Evolutionary conservation across 2,797 vertebrate genomes (phyloP), one percentile per base, ranked within the genome.

Genomic region (Poeciliopsis gracilis): DNA sequence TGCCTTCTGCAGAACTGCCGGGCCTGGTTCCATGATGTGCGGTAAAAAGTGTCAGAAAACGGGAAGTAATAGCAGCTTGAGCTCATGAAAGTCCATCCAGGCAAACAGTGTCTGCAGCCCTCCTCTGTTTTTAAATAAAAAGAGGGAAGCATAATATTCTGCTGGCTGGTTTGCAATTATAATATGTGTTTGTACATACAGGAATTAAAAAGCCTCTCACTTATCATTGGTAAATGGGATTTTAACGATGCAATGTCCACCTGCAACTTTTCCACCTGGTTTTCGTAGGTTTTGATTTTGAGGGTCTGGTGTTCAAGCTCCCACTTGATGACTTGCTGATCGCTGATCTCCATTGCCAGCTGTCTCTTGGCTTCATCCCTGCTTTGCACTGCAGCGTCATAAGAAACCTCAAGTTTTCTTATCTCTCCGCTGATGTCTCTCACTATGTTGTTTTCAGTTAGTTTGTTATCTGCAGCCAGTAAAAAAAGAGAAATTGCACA

Each of bases 31-130:
- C 95, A 94, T 0, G 74, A 0, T 70, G 16, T 87, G n/a, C 7
- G 51, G 2, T 4, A 9, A 23, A 38, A 1, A 1, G 30, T 2
- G 0, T 87, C 86, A 46, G 86, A 81, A 13, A 90, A 79, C 5
- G 91, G 20, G 0, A 94, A 74, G 87, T 75, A 93, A 84, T 90
- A 95, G 77, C 94, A 95, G 66, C 13, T 0, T 0, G 90, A 89
- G 72, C 78, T 76, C 11, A 90, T 51, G 33, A 78, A 91, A n/a
- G 67, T 84, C 94, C 94, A 95, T 75, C 94, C 89, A 25, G 92
- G 82, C 55, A 78, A 74, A 79, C 94, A 95, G 76, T 85, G 91
- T 88, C 83, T 92, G 87, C 94, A 95, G 80, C 92, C 91, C 2
- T 91, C 88, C 63, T 73, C 94, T 95, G 86, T 77, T 69, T 55